Evolutionary conservation across 2,888 invertebrate species (phyloP).

Genomic region (Biston stratarius): DNA sequence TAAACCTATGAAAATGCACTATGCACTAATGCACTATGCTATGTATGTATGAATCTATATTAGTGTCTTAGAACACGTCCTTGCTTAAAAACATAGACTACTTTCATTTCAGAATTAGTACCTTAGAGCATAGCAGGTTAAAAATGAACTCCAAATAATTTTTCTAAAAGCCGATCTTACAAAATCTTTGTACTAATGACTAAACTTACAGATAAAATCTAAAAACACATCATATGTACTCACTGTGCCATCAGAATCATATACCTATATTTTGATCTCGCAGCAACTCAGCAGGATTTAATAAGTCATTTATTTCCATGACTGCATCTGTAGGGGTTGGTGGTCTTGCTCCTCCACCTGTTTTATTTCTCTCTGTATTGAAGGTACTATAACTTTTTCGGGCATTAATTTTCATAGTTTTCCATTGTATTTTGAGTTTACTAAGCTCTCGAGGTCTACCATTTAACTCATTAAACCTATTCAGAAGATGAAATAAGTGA

Average conservation of each 20-base stretch:
- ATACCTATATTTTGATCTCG: not conserved
- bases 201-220: not conserved
- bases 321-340: not conserved
- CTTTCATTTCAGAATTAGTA: too few species aligned
- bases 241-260: constrained; percentile 1
- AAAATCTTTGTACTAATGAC: not conserved
- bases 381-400: not conserved
- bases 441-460: not conserved
- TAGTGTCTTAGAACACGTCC: too few species aligned
- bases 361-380: not conserved
- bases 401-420: not conserved
- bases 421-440: not conserved
- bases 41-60: too few species aligned
- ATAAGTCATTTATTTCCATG: not conserved
- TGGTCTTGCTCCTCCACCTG: not conserved
- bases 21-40: too few species aligned
- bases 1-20: too few species aligned
- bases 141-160: too few species aligned
- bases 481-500: too few species aligned
- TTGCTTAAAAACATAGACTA: too few species aligned
- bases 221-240: not conserved
- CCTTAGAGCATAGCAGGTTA: too few species aligned
- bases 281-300: constrained; percentile 3
- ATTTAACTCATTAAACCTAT: not conserved
- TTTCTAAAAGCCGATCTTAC: not conserved